A percentile compares a stretch with the other conserved stretches of the same genome.
Evolutionary conservation across 2,888 invertebrate genomes (phyloP).

Genomic region (Tetragonula carbonaria): DNA sequence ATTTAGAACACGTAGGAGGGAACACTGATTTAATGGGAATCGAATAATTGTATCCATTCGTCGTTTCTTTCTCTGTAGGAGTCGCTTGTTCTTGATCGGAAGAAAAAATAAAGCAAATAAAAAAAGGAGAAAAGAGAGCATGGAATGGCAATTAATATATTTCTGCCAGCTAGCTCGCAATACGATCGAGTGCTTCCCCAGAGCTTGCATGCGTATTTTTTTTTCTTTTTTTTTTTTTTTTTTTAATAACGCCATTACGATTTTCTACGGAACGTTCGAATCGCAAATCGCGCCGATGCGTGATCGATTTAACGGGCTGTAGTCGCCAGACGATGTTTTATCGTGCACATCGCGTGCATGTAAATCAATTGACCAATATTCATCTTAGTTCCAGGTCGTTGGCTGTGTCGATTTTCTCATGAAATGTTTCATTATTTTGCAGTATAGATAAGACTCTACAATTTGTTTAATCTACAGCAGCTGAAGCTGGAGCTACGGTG

Average conservation of each 20-base stretch:
- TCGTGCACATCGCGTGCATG: not conserved
- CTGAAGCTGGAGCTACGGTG: too few relatives aligned
- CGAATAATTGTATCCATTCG: not conserved
- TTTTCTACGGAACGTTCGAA: not conserved
- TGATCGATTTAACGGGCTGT: conserved; percentile 15
- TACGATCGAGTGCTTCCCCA: not conserved
- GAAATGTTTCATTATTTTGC: too few relatives aligned
- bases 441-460: too few relatives aligned
- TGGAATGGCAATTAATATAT: conserved; percentile 6
- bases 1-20: not conserved
- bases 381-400: not conserved
- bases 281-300: not conserved
- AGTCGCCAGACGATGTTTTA: not conserved
- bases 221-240: not conserved
- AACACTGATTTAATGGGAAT: not conserved
- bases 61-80: not conserved
- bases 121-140: not conserved
- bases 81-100: rapidly evolving
- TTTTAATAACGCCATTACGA: conserved; percentile 10
- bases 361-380: not conserved
- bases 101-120: not conserved
- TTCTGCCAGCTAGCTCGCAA: not conserved
- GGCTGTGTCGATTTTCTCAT: too few relatives aligned
- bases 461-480: too few relatives aligned
- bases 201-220: not conserved